Evolutionary conservation across 2,797 vertebrate species (phyloP), one percentile per base, ranked within the genome.

Genomic region (Etheostoma nigrum): DNA sequence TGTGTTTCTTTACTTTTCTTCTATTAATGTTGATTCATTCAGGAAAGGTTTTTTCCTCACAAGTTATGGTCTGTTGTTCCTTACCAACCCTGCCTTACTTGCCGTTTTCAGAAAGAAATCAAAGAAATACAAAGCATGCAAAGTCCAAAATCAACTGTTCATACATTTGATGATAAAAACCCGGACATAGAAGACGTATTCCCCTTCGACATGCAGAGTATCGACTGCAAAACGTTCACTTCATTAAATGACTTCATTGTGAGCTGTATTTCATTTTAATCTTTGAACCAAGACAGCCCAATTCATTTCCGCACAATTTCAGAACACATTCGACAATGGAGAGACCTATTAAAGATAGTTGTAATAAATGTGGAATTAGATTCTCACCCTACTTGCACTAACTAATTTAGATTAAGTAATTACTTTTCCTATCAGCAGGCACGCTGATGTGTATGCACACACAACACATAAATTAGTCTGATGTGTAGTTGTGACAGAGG

Each of bases 321-420:
- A 66, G 76, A 86, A 75, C 79, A 85, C 67, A 77, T 76, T 78
- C 58, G 19, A 88, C 88, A 86, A 90, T 74, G 36, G 69, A 79
- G 72, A 86, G 82, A 82, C 81, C 85, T 72, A 87, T 90, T 88
- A 90, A 88, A 84, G 85, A 91, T 87, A 89, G 89, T 89, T 88
- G 85, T 84, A 92, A 89, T 84, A 89, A 90, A 90, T 83, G 86
- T 88, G 81, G 83, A 89, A 91, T 91, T 86, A 86, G 81, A 86
- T 86, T 88, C 77, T 87, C 73, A 86, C 82, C 49, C 83, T 84
- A 80, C 86, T 89, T 88, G 87, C 80, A 68, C 81, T 49, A 70
- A 88, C 90, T 83, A 89, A 92, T 92, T 92, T 89, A 81, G 88
- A 90, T 80, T 88, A 86, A 88, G 87, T 84, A 89, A 86, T 91